Conservation (phyloP, 2,797 vertebrate genomes). For the Lacerta agilis region DNA sequence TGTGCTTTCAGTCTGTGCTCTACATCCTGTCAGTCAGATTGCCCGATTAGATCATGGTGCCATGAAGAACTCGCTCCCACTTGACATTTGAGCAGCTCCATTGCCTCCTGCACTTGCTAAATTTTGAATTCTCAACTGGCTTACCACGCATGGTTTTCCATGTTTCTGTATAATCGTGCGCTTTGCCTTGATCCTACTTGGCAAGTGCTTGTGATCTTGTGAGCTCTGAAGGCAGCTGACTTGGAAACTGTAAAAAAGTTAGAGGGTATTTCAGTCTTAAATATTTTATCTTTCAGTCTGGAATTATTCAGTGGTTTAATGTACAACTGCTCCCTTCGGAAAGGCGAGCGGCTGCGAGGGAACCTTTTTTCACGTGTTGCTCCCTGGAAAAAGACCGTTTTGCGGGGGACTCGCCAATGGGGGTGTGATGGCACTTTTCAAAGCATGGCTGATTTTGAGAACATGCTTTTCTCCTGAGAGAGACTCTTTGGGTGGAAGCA, state of each 20-base stretch:
- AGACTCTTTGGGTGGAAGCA: conserved; percentile 58
- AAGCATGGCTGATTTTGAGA: conserved; percentile 48
- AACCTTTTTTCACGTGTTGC: conserved; percentile 43
- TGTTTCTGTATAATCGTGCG: conserved; percentile 46
- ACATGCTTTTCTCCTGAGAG: conserved; percentile 37
- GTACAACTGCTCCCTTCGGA: conserved; percentile 63
- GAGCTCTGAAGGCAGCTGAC: conserved; percentile 53
- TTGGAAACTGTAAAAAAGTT: conserved; percentile 56
- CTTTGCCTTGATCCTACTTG: conserved; percentile 60
- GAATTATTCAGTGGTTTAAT: conserved; percentile 74
- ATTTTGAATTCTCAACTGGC: conserved; percentile 49
- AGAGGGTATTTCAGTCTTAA: conserved; percentile 58
- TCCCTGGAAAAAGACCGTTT: conserved; percentile 25
- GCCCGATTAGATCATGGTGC: conserved; percentile 9
- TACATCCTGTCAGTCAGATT: not conserved
- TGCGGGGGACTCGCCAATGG: not conserved
- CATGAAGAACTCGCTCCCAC: conserved; percentile 1
- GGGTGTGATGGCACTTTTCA: conserved; percentile 16
- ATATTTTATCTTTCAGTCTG: conserved; percentile 71
- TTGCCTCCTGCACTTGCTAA: conserved; percentile 39
- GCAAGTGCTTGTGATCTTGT: conserved; percentile 56
- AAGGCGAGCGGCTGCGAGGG: conserved; percentile 52
- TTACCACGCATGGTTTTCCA: conserved; percentile 48
- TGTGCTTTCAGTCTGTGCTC: not conserved
- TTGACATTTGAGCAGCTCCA: conserved; percentile 41